These are phyloP conservation scores for Pristionchus maxplancki DNA, from an alignment of 2,888 invertebrate species.

Conservation along the genomic window DNA sequence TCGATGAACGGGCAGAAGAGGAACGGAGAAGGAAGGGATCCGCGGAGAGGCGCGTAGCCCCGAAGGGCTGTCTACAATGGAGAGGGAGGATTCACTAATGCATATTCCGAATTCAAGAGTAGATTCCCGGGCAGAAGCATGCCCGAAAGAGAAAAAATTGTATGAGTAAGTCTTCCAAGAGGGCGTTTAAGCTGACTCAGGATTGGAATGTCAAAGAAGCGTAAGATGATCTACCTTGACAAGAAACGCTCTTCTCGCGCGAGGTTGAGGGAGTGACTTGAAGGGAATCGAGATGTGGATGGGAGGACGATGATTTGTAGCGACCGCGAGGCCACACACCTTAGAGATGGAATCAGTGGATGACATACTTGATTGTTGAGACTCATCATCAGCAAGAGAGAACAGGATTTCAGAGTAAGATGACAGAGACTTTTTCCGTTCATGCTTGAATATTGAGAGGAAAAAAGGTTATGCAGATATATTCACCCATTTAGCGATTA, in stretches of 20 bases:
- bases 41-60: not conserved
- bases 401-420: no score
- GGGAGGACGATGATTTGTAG: not conserved
- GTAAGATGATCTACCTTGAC: conserved; percentile 10
- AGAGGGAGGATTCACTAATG: not conserved
- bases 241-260: not conserved
- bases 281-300: not conserved
- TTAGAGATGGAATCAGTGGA: not conserved
- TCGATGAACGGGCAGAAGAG: not conserved
- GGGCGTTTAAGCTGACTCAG: no score
- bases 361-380: no score
- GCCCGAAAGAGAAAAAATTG: no score
- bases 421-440: no score
- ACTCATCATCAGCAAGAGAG: no score
- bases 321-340: conserved; percentile 46
- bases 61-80: not conserved
- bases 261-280: not conserved
- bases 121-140: no score
- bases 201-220: not conserved
- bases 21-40: not conserved
- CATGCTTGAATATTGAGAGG: no score
- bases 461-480: not conserved
- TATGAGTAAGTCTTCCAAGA: not conserved
- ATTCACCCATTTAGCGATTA: conserved; percentile 29
- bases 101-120: not conserved